Base-by-base conservation (phyloP, 1,140 invertebrate species). In the Diorhabda elongata region DNA sequence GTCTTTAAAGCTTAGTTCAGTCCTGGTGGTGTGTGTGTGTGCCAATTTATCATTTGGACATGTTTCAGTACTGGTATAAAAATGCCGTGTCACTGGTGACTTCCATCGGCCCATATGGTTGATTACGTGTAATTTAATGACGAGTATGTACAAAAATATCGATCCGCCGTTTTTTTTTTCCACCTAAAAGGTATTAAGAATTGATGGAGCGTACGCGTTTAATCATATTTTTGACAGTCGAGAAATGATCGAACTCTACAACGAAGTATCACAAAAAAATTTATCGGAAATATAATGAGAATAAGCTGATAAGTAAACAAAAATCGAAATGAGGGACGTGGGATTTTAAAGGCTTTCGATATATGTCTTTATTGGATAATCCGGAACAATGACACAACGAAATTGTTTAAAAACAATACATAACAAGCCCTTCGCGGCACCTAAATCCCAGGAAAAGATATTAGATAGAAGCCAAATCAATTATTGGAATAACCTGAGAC, bases 131-230 rank as follows among this genome's bases (percentile, higher is more conserved):
- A 26, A 26, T 26, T 26, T 26, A 26, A 26, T 4, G 47, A 8
- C 47, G 47, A 8, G 47, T 52, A 52, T 52, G 47, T 52, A 52
- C n/a, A 52, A 52, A n/a, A 52, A 52, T 52, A 52, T 52, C 47
- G 47, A 52, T 52, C n/a, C n/a, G 3, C 2, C 2, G 47, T 4
- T 6, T 8, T 6, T 52, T n/a, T 52, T 52, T 52, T 52, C 47
- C 47, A 52, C 6, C 47, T 52, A n/a, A 52, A 52, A 52, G 47
- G 47, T 52, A 52, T 52, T 52, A 52, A 52, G 47, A 52, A 8
- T 52, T 52, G 47, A 52, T 52, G 47, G 47, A 52, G 47, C 47
- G n/a, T 52, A n/a, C n/a, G 47, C 47, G 47, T 52, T 52, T 52
- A 52, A 52, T 52, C 47, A 52, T 52, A 52, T 52, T 4, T 26